phyloP scores from a whole-genome alignment of 2,888 invertebrate genomes.

The Anodontia alba region DNA sequence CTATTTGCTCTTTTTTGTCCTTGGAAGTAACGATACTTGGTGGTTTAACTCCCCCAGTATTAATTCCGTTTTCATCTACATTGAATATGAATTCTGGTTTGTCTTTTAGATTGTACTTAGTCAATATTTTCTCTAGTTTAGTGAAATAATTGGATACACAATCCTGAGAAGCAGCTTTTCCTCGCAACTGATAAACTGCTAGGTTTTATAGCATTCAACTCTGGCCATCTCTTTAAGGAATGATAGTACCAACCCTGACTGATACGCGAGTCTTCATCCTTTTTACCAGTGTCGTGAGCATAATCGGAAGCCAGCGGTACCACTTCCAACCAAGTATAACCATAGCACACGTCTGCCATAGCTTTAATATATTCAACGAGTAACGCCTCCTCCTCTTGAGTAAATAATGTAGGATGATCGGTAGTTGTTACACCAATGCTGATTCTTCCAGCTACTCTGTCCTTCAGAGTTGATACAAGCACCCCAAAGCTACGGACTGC shows the following conservation, averaged over 20 bases:
- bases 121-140: background rate
- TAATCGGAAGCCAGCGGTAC: background rate
- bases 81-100: background rate
- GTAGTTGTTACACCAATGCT: background rate
- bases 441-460: background rate
- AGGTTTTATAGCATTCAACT: background rate
- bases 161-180: background rate
- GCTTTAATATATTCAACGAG: background rate
- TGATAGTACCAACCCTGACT: background rate
- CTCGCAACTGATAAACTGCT: background rate
- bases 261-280: background rate
- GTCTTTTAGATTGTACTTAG: background rate
- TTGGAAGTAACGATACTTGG: background rate
- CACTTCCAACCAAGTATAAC: background rate
- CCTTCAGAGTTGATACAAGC: background rate
- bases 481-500: background rate
- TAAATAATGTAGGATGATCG: background rate
- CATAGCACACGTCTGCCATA: background rate
- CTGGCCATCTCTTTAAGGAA: background rate
- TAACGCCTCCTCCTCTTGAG: background rate
- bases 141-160: slow-evolving; percentile 1
- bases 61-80: background rate
- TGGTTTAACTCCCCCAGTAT: background rate
- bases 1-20: background rate
- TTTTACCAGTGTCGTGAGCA: background rate